Evolutionary conservation across 2,888 invertebrate genomes (phyloP).

Genomic region (Gastrophysa polygoni): DNA sequence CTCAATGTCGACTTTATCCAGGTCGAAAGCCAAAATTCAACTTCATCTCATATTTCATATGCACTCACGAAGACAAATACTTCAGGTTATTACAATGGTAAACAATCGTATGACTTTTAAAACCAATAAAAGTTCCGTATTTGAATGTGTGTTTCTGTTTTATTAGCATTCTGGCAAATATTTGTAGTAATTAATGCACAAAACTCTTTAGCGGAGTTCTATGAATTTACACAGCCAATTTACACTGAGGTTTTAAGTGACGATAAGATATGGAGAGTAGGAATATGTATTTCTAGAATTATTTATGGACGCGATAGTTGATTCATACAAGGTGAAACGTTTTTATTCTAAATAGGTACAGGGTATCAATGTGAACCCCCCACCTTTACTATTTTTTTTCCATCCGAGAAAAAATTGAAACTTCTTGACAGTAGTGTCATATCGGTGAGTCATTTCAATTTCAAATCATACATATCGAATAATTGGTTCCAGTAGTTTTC

Average conservation of each 20-base stretch:
- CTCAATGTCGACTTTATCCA: no score
- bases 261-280: constrained; percentile 11
- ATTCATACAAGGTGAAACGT: no score
- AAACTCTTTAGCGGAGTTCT: constrained; percentile 34
- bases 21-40: no score
- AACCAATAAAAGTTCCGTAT: constrained; percentile 2
- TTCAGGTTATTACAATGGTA: not conserved
- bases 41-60: no score
- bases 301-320: not conserved
- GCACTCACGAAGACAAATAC: not conserved
- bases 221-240: constrained; percentile 36
- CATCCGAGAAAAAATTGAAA: no score
- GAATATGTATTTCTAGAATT: constrained; percentile 11
- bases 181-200: constrained; percentile 41
- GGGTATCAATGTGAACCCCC: no score
- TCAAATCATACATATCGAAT: no score
- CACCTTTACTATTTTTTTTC: no score
- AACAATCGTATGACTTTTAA: not conserved
- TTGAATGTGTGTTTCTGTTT: constrained; percentile 31
- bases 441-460: no score
- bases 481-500: no score
- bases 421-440: no score
- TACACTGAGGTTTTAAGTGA: constrained; percentile 26
- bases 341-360: no score
- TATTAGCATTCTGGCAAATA: constrained; percentile 43